phyloP scores from a whole-genome alignment of 2,113 vertebrate species.

The Trematocara nigrifrons region DNA sequence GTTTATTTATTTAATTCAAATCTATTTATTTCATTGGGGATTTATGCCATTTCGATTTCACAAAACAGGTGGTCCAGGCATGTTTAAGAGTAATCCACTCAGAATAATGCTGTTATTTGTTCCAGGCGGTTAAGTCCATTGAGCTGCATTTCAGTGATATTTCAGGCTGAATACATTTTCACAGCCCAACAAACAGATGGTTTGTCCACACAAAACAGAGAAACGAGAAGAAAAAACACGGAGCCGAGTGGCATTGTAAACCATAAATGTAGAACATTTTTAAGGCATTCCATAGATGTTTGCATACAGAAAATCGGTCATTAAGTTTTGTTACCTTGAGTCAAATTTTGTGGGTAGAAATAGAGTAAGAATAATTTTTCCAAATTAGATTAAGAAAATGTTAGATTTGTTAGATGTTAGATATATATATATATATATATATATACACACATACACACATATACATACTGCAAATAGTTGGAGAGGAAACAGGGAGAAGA shows the following conservation, averaged over 20 bases:
- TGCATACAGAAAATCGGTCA: neutral
- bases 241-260: neutral
- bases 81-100: constrained; percentile 51
- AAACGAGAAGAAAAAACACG: neutral
- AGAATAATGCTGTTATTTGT: constrained; percentile 53
- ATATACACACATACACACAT: too few relatives aligned
- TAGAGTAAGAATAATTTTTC: neutral
- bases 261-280: neutral
- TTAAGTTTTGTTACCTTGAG: neutral
- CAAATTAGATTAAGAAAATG: neutral
- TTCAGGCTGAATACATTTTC: constrained; percentile 23
- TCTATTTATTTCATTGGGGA: constrained; percentile 3
- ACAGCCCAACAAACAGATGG: constrained; percentile 37
- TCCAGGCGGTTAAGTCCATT: constrained; percentile 47
- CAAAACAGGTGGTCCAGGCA: constrained; percentile 44
- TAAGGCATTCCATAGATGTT: neutral
- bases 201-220: neutral
- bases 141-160: constrained; percentile 42
- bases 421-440: too few relatives aligned
- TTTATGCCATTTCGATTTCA: constrained; percentile 34
- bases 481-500: too few relatives aligned
- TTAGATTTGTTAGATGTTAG: neutral
- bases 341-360: neutral
- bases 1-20: constrained; percentile 15
- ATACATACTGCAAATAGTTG: too few relatives aligned